phyloP scores from a whole-genome alignment of 2,888 invertebrate species.

The Phyllotreta cruciferae region DNA sequence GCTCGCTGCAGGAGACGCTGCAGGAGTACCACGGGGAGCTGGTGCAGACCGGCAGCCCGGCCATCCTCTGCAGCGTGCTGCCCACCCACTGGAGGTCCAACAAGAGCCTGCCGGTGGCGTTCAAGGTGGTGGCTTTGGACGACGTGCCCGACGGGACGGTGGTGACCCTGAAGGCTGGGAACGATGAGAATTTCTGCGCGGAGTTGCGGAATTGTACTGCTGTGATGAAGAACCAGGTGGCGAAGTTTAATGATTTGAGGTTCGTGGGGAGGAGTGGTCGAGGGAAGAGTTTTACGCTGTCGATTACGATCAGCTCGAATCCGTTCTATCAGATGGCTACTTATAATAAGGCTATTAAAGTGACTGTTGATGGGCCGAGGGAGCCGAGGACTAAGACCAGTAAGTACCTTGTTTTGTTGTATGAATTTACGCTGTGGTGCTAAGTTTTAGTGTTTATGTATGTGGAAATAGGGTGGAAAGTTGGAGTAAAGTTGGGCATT shows the following conservation, averaged over 20 bases:
- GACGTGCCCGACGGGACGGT: conserved; percentile 94
- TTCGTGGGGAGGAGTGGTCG: conserved; percentile 97
- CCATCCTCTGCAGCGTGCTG: conserved; percentile 91
- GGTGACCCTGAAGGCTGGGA: conserved; percentile 94
- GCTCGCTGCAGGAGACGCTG: conserved; percentile 78
- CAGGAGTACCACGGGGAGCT: conserved; percentile 92
- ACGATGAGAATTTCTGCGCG: conserved; percentile 97
- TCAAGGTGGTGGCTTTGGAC: conserved; percentile 93
- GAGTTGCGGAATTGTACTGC: conserved; percentile 93
- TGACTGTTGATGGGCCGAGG: conserved; percentile 98
- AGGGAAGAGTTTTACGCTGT: conserved; percentile 94
- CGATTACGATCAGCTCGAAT: conserved; percentile 87
- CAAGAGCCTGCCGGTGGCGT: conserved; percentile 95
- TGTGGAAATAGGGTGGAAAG: too few species aligned
- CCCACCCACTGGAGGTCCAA: conserved; percentile 98
- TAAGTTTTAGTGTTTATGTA: too few species aligned
- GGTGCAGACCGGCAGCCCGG: conserved; percentile 93
- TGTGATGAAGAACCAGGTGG: conserved; percentile 96
- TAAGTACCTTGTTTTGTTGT: too few species aligned
- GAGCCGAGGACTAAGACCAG: conserved; percentile 97
- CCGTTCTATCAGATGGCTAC: conserved; percentile 85
- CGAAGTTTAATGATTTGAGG: conserved; percentile 97
- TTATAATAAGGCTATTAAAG: conserved; percentile 97
- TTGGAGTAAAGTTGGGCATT: too few species aligned
- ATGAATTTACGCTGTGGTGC: too few species aligned